These are phyloP conservation scores for Acrobasis suavella DNA, from an alignment of 2,888 invertebrate species.

Conservation along the genomic window DNA sequence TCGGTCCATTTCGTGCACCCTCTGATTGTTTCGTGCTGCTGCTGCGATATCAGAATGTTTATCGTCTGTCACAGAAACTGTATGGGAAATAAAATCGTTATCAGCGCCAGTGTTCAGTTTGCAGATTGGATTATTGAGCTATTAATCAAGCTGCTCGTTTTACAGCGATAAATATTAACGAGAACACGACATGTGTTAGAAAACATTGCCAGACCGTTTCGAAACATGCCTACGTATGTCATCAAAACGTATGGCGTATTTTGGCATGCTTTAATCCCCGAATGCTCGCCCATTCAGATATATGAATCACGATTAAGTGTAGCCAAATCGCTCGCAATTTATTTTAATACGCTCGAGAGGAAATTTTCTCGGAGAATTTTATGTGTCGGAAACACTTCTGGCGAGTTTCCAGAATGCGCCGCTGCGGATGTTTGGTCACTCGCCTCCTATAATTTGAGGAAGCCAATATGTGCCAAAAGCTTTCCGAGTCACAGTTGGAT, in stretches of 20 bases:
- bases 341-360: slow-evolving; percentile 80
- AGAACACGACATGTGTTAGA: slow-evolving; percentile 10
- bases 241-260: slow-evolving; percentile 57
- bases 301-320: slow-evolving; percentile 82
- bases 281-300: slow-evolving; percentile 71
- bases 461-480: slow-evolving; percentile 76
- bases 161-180: slow-evolving; percentile 7
- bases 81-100: slow-evolving; percentile 11
- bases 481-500: slow-evolving; percentile 61
- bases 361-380: slow-evolving; percentile 78
- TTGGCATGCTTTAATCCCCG: slow-evolving; percentile 72
- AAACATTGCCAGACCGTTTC: slow-evolving; percentile 38
- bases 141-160: slow-evolving; percentile 17
- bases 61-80: slow-evolving; percentile 10
- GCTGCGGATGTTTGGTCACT: slow-evolving; percentile 80
- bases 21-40: slow-evolving; percentile 33
- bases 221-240: slow-evolving; percentile 53
- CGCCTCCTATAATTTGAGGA: slow-evolving; percentile 76
- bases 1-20: slow-evolving; percentile 46
- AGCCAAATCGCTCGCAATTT: slow-evolving; percentile 82
- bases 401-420: slow-evolving; percentile 69
- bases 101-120: slow-evolving; percentile 12
- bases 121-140: slow-evolving; percentile 12
- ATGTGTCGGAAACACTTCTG: slow-evolving; percentile 81
- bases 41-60: slow-evolving; percentile 14